Percentiles rank a stretch among this genome's conserved stretches.
Conservation (phyloP, 2,888 invertebrate species). For the Tiphia femorata region DNA sequence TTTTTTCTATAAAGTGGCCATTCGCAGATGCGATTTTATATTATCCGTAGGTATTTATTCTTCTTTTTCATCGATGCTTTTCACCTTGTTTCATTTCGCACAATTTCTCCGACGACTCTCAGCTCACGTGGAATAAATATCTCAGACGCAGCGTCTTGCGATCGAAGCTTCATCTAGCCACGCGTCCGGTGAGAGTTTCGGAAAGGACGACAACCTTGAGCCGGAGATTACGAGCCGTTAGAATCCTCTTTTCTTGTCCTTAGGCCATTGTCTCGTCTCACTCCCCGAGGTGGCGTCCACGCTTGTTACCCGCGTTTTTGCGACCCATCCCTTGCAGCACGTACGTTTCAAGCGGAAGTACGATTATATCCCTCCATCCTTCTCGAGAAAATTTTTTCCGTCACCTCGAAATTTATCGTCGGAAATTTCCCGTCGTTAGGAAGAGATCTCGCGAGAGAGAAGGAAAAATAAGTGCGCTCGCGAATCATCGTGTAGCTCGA, state of each 20-base stretch:
- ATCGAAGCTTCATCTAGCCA: no score
- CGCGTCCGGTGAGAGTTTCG: conserved; percentile 53
- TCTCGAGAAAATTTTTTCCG: conserved; percentile 42
- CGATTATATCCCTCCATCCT: conserved; percentile 48
- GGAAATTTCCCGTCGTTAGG: conserved; percentile 58
- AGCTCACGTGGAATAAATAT: no score
- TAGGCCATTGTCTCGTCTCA: conserved; percentile 33
- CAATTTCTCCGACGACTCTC: no score
- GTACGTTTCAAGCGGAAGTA: conserved; percentile 64
- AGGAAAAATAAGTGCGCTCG: conserved; percentile 34
- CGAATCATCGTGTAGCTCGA: neutral
- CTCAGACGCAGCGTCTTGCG: no score
- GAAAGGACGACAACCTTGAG: conserved; percentile 56
- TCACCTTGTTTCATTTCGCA: no score
- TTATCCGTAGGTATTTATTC: no score
- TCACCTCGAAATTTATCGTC: conserved; percentile 59
- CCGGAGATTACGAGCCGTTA: conserved; percentile 61
- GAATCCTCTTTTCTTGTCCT: conserved; percentile 63
- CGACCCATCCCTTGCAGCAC: conserved; percentile 40
- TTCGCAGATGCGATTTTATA: no score
- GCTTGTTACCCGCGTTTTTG: conserved; percentile 49
- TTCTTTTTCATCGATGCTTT: no score
- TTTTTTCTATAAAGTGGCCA: no score
- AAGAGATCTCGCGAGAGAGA: conserved; percentile 32
- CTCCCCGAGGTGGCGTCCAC: conserved; percentile 26